Percentiles rank a stretch among this genome's conserved stretches.
Evolutionary conservation across 1,140 invertebrate species (phyloP).

Genomic region (Scaptomyza graminum): DNA sequence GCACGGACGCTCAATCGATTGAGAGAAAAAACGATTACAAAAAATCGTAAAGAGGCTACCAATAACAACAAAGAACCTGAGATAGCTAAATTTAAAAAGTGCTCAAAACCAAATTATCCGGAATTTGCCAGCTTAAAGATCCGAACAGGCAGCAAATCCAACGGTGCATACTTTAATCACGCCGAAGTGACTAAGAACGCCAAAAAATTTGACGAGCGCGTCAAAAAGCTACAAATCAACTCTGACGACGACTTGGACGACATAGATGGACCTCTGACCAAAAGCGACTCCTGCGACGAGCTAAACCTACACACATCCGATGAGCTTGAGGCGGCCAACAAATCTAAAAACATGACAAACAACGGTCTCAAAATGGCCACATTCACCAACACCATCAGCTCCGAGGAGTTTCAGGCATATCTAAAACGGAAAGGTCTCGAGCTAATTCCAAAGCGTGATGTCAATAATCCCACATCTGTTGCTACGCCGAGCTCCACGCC

Average conservation of each 20-base stretch:
- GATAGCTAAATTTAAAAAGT: conserved; percentile 66
- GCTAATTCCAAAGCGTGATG: conserved; percentile 61
- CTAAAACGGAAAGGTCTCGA: conserved; percentile 74
- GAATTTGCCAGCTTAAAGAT: conserved; percentile 81
- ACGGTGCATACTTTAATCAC: conserved; percentile 64
- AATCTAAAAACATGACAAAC: background rate
- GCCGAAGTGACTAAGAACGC: conserved; percentile 80
- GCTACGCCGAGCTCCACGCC: conserved; percentile 2
- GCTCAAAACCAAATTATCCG: conserved; percentile 81
- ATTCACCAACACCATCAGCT: conserved; percentile 81
- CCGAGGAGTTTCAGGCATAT: conserved; percentile 80
- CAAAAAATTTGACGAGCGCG: conserved; percentile 80
- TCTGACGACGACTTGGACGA: conserved; percentile 83
- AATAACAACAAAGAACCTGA: conserved; percentile 30
- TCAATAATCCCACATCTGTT: conserved; percentile 17
- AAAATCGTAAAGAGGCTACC: conserved; percentile 25
- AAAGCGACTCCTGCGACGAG: conserved; percentile 79
- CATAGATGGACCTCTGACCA: conserved; percentile 74
- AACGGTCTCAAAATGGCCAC: conserved; percentile 30
- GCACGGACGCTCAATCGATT: conserved; percentile 6
- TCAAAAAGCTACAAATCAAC: conserved; percentile 78
- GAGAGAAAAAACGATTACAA: background rate
- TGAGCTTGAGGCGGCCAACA: background rate
- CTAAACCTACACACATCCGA: conserved; percentile 16
- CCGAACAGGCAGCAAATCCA: conserved; percentile 63